Evolutionary conservation across 2,113 vertebrate genomes (phyloP), one percentile per base, ranked within the genome.

Genomic region (Oxygymnocypris stewartii): DNA sequence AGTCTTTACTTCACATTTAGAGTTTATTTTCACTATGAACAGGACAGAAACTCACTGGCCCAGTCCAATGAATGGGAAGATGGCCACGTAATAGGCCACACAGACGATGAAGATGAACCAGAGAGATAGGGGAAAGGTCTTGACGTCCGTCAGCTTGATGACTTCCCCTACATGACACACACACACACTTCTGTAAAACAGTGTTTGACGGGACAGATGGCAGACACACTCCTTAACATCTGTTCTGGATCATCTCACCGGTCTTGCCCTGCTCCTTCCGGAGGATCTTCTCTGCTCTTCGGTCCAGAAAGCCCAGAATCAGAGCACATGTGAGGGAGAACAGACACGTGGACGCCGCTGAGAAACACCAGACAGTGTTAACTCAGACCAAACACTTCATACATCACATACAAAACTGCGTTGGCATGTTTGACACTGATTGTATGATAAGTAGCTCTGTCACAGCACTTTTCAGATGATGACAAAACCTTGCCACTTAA

Each of bases 31-130:
- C 1, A 4, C 10, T 40, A 73, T 35, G 47, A 54, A 25, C 75
- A 8, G 13, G 42, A 47, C 23, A 76, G 13, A 78, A 54, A 97
- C 98, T 97, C 93, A 99, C 98, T 98, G 97, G 10, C 97, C 98
- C n/a, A 99, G 95, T 78, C 97, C 97, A 73, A 99, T 99, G 92
- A 99, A 99, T 67, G 98, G 98, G 90, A 99, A 99, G 74, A 99
- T 87, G 0, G 96, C 97, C 3, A 96, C 97, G 0, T 99, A 99
- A 88, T 99, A 99, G 89, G 94, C 94, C 31, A 99, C 98, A 82
- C 98, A 99, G 90, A 98, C 93, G 84, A 97, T 79, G 93, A 99
- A 99, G 87, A 99, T 96, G 37, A 99, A 96, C 98, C 98, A 99
- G 63, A 99, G 84, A 3, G 96, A 89, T n/a, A 96, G 13, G 1